A percentile compares a stretch with the other conserved stretches of the same genome.
Evolutionary conservation across 2,113 vertebrate genomes (phyloP).

Genomic region (Prunella himalayana): DNA sequence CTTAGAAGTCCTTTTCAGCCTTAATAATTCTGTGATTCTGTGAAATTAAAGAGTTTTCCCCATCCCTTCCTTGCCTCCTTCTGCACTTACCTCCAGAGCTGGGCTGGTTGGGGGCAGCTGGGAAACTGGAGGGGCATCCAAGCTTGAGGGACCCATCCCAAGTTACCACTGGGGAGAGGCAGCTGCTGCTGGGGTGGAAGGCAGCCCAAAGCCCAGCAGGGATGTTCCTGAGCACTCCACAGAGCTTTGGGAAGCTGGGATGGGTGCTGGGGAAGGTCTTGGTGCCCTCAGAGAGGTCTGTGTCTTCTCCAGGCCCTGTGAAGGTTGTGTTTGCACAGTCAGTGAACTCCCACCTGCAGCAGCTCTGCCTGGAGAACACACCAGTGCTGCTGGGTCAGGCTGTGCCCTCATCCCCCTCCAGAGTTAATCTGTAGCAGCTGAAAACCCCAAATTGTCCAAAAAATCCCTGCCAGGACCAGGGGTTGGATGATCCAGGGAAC

Average conservation of each 20-base stretch:
- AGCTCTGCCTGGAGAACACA: not conserved
- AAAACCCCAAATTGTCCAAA: not conserved
- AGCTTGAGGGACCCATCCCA: not conserved
- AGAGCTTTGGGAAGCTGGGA: not conserved
- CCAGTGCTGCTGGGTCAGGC: rapidly evolving
- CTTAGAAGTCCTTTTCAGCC: not conserved
- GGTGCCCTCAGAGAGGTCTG: not conserved
- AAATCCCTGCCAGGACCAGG: not conserved
- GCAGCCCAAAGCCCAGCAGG: not conserved
- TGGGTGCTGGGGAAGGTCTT: not conserved
- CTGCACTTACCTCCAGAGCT: not conserved
- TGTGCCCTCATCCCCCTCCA: rapidly evolving
- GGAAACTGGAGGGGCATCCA: not conserved
- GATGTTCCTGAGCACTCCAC: too few species aligned
- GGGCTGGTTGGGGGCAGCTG: not conserved
- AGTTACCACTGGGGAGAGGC: rapidly evolving
- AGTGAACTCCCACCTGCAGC: too few species aligned
- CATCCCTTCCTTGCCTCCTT: not conserved
- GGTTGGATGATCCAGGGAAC: not conserved
- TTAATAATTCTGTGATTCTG: rapidly evolving
- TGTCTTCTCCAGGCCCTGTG: not conserved
- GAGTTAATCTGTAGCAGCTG: not conserved
- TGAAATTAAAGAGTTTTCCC: not conserved
- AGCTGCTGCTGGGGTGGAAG: not conserved
- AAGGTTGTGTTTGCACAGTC: rapidly evolving